Evolutionary conservation across 2,888 invertebrate species (phyloP).

Genomic region (Trichopria drosophilae): DNA sequence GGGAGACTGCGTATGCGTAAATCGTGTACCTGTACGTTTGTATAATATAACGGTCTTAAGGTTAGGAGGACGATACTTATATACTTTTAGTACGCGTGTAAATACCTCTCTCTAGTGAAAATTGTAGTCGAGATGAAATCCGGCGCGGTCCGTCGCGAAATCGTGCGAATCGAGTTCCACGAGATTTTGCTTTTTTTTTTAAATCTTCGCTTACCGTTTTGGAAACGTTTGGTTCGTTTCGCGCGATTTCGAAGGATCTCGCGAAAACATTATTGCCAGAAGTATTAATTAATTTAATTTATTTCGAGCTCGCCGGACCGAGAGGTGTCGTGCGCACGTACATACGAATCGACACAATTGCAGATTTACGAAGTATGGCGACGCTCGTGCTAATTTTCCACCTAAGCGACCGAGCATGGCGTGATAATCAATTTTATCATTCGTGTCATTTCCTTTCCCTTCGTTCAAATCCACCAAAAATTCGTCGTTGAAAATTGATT

Average conservation of each 20-base stretch:
- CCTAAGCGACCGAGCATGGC: too few relatives aligned
- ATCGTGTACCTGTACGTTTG: conserved; percentile 11
- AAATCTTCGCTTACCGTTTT: conserved; percentile 18
- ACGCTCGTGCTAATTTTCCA: too few relatives aligned
- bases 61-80: conserved; percentile 23
- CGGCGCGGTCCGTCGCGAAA: conserved; percentile 27
- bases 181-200: background rate
- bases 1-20: conserved; percentile 1
- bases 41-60: conserved; percentile 22
- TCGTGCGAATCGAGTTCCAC: conserved; percentile 14
- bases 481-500: too few relatives aligned
- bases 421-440: too few relatives aligned
- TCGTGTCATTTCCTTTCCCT: too few relatives aligned
- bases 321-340: conserved; percentile 27
- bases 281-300: conserved; percentile 52
- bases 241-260: conserved; percentile 41
- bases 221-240: conserved; percentile 23
- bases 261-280: conserved; percentile 53
- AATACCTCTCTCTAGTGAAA: conserved; percentile 15
- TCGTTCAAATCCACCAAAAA: too few relatives aligned
- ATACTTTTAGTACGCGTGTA: conserved; percentile 23
- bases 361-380: too few relatives aligned
- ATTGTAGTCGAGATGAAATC: conserved; percentile 26
- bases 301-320: conserved; percentile 36
- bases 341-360: too few relatives aligned